phyloP scores from a whole-genome alignment of 2,797 vertebrate genomes.

The Epinephelus awoara region DNA sequence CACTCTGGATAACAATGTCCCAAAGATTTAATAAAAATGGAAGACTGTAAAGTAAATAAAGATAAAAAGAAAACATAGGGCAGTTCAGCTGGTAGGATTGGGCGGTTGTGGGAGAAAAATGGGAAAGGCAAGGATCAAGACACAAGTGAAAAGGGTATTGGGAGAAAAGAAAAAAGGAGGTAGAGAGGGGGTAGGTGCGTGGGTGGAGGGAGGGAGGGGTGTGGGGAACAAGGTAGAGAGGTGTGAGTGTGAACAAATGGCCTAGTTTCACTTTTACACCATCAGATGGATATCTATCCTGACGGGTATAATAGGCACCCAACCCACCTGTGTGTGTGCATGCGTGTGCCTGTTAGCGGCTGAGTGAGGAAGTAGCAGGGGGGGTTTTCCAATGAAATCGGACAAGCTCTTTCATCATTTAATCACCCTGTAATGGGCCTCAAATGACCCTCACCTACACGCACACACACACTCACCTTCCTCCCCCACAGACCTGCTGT shows the following conservation, averaged over 20 bases:
- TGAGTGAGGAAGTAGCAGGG: conserved; percentile 41
- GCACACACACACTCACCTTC: conserved; percentile 29
- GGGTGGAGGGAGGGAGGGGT: conserved; percentile 31
- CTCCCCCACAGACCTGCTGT: conserved; percentile 48
- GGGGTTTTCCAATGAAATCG: conserved; percentile 65
- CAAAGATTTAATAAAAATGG: background rate
- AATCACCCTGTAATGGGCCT: conserved; percentile 80
- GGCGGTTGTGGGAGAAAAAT: conserved; percentile 11
- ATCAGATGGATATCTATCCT: conserved; percentile 74
- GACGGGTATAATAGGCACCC: conserved; percentile 70
- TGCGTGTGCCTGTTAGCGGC: conserved; percentile 7
- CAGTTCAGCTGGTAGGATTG: background rate
- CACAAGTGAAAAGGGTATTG: conserved; percentile 37
- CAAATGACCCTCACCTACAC: conserved; percentile 72
- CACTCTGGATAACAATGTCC: background rate
- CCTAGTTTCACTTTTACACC: conserved; percentile 70
- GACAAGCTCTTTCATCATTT: conserved; percentile 83
- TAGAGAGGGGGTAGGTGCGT: conserved; percentile 1
- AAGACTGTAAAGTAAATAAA: conserved; percentile 8
- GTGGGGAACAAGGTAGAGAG: conserved; percentile 39
- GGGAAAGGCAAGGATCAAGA: conserved; percentile 28
- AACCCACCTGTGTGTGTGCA: conserved; percentile 53
- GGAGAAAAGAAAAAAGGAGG: conserved; percentile 37
- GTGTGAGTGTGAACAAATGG: conserved; percentile 67
- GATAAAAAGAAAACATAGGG: background rate